phyloP scores from a whole-genome alignment of 2,888 invertebrate genomes.

The Endomychus coccineus region DNA sequence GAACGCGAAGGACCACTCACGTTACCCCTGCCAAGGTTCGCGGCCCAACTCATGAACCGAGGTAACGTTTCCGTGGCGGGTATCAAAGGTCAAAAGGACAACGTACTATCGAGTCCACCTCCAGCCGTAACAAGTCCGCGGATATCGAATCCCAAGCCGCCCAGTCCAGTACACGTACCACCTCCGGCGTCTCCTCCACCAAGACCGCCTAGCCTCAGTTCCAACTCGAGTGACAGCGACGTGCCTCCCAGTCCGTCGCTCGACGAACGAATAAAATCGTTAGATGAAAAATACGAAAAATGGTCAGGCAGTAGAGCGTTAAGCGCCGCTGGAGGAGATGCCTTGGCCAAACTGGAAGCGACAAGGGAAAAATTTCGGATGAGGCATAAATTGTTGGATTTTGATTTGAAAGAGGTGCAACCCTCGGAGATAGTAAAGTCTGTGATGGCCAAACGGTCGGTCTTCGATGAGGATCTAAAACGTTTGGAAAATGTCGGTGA shows the following conservation, averaged over 20 bases:
- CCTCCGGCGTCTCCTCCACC: conserved; percentile 59
- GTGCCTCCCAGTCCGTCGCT: conserved; percentile 67
- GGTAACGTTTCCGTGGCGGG: conserved; percentile 41
- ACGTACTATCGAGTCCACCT: conserved; percentile 36
- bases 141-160: conserved; percentile 36
- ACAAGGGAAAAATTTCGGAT: conserved; percentile 51
- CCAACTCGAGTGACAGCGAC: conserved; percentile 65
- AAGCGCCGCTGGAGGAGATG: conserved; percentile 51
- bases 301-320: conserved; percentile 68
- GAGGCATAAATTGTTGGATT: conserved; percentile 68
- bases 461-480: conserved; percentile 94
- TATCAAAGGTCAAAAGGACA: conserved; percentile 41
- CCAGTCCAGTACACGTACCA: conserved; percentile 41
- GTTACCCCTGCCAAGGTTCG: conserved; percentile 83
- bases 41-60: conserved; percentile 45
- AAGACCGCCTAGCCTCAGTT: conserved; percentile 67
- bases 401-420: conserved; percentile 68
- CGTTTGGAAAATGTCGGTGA: conserved; percentile 81
- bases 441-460: conserved; percentile 83
- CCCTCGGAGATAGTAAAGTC: conserved; percentile 92
- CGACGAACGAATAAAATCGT: conserved; percentile 84
- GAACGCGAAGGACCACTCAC: conserved; percentile 64
- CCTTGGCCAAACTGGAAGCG: conserved; percentile 47
- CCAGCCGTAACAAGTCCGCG: conserved; percentile 46
- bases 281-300: conserved; percentile 89